Conservation (phyloP, 1,140 invertebrate species). For the Hylaeus volcanicus region DNA sequence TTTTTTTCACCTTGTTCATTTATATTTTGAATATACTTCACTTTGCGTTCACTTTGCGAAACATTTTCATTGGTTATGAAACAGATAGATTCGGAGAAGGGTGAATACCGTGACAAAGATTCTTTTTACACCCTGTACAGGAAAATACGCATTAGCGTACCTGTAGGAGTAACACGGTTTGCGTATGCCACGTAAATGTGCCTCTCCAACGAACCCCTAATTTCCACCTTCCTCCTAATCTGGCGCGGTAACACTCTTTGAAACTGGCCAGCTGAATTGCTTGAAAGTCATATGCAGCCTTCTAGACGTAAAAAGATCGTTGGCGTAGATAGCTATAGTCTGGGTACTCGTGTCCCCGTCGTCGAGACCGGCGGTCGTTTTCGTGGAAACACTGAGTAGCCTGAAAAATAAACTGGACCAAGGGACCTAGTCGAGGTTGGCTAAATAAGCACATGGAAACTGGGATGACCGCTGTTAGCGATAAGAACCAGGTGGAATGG, state of each 20-base stretch:
- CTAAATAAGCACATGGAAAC: not conserved
- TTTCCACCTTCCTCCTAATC: constrained; percentile 33
- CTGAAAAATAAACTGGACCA: constrained; percentile 11
- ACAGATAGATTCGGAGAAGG: too few relatives aligned
- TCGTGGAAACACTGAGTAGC: not conserved
- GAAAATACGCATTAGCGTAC: constrained; percentile 42
- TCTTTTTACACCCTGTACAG: not conserved
- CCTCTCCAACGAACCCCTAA: not conserved
- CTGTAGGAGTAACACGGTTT: constrained; percentile 57
- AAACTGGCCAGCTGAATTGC: constrained; percentile 29
- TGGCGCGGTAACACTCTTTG: constrained; percentile 24
- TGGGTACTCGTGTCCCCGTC: not conserved
- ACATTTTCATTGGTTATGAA: too few relatives aligned
- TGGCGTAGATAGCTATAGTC: not conserved
- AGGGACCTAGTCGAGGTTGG: not conserved
- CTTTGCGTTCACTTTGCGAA: too few relatives aligned
- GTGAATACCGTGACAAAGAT: too few relatives aligned
- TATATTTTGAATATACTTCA: too few relatives aligned
- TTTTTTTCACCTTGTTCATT: too few relatives aligned
- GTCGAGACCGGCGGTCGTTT: not conserved
- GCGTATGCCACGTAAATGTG: constrained; percentile 64
- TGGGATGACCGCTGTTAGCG: not conserved
- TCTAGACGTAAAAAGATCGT: constrained; percentile 18
- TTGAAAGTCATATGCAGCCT: constrained; percentile 26
- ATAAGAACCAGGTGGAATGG: not conserved